Base-by-base conservation (phyloP, 2,113 vertebrate genomes). In the Leptobrachium ailaonicum region DNA sequence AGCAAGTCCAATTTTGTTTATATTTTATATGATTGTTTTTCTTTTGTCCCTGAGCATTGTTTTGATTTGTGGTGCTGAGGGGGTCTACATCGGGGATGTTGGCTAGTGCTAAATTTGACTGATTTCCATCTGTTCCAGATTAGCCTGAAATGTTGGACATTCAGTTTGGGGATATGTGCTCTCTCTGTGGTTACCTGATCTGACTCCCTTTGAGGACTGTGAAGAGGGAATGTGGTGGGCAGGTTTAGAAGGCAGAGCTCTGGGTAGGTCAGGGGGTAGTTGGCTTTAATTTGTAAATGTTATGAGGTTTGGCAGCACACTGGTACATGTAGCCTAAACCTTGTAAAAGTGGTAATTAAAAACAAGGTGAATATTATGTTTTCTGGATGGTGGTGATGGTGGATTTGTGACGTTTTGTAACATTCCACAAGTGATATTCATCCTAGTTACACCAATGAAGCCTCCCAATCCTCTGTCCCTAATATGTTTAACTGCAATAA, bases 51-150 rank as follows among this genome's bases (percentile, higher is more conserved):
- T 32, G 8, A 44, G 42, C 9, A 43, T 3, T 62, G 41, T 76
- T 4, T 45, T 5, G 13, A 69, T 45, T 20, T 54, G 20, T 77
- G 41, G 47, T 14, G 12, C n/a, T 32, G 32, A 14, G 64, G 47
- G 41, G 14, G 11, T 42, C 41, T 50, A 50, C 47, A 50, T 50
- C 41, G 12, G 40, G 53, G 41, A 64, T 20, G 41, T 70, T 77
- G 66, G 47, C 2, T 45, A 32, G 66, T 58, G 13, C 20, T 54
- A 20, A 60, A 40, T 43, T 77, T 40, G 41, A 77, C 40, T 9
- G 1, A 69, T 77, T 79, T 40, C 10, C 76, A 71, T 62, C 76
- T 72, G 56, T 79, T 71, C 40, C 68, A 64, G 60, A 63, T 79
- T 77, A 77, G 4, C n/a, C 41, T 64, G 44, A 71, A 63, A 71